Base-by-base conservation (phyloP, 2,113 vertebrate genomes). In the Microcebus griseorufus region DNA sequence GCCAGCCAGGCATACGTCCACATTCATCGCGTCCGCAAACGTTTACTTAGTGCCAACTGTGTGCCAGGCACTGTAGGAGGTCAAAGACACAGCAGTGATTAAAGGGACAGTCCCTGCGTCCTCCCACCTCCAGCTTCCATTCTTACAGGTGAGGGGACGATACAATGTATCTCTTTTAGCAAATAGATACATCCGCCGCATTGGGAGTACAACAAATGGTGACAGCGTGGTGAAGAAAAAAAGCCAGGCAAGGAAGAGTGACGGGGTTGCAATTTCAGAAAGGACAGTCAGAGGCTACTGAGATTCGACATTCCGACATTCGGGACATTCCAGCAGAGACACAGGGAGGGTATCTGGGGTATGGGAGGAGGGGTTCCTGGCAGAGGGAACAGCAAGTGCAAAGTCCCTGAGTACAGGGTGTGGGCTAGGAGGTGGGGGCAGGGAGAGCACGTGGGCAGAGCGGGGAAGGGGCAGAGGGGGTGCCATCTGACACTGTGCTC, bases 391-490 rank as follows among this genome's bases (percentile, higher is more conserved):
- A 53, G 89, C 86, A 60, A 76, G 55, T 69, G 62, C 87, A 83
- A 95, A 89, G 93, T 55, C 69, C 88, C 62, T n/a, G 42, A 45
- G 83, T 81, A 17, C 12, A 25, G 62, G 62, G 23, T 58, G 55
- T 58, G 58, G 53, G 14, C 25, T 45, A 23, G 67, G 32, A 11
- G 3, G 25, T 6, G 37, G 10, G 48, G 37, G 45, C n/a, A n/a
- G n/a, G n/a, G n/a, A n/a, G n/a, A n/a, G n/a, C n/a, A n/a, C n/a
- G n/a, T n/a, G n/a, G n/a, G n/a, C 45, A 8, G 11, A 42, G 25
- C 8, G 12, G 81, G 6, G 58, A 62, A 27, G 5, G 34, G 34
- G 23, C 27, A 13, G 76, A 62, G 65, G 23, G 16, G 14, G 3
- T 23, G 10, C 13, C 45, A 88, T 51, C 29, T 69, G 13, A 62